Evolutionary conservation across 2,113 vertebrate species (phyloP), one percentile per base, ranked within the genome.

Genomic region (Bettongia penicillata): DNA sequence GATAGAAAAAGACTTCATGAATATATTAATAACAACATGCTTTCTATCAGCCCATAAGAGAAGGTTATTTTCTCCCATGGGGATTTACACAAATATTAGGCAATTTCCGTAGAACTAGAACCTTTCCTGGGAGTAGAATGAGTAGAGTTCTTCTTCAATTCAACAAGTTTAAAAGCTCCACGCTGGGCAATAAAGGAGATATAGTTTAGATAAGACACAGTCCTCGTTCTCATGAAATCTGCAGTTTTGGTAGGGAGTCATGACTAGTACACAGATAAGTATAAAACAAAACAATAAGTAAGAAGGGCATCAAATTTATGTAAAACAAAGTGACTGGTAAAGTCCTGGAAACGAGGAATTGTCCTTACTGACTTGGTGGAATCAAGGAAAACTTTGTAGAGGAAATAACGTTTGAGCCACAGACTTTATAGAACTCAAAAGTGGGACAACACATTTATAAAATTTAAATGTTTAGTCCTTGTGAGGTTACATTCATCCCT

Each of bases 91-190:
- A 77, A 77, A 43, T 77, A 43, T 77, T 77, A 77, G 37, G 68
- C 68, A 77, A 77, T 77, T 77, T 77, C 68, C 68, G 22, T 37
- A 77, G 68, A 77, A 77, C 16, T 77, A 43, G 37, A 77, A 77
- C 14, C 43, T 77, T 43, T 77, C 68, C 68, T 95, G 51, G 51
- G 93, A 96, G 93, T 89, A 91, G n/a, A 61, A 25, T 91, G 57
- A 68, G 90, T 6, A 51, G 23, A 90, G 28, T 68, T 90, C 91
- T 52, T 51, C 24, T 50, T 37, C 43, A 91, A 53, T 37, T 93
- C 50, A 51, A 37, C 53, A 47, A 91, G 53, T 61, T 48, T 91
- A 93, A 7, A 12, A 48, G 16, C 37, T 14, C 68, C 37, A 77
- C 5, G 4, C 68, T n/a, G 16, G 37, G 37, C 68, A 77, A 19